Base-by-base conservation (phyloP, 2,113 vertebrate genomes). In the Cebidichthys violaceus region DNA sequence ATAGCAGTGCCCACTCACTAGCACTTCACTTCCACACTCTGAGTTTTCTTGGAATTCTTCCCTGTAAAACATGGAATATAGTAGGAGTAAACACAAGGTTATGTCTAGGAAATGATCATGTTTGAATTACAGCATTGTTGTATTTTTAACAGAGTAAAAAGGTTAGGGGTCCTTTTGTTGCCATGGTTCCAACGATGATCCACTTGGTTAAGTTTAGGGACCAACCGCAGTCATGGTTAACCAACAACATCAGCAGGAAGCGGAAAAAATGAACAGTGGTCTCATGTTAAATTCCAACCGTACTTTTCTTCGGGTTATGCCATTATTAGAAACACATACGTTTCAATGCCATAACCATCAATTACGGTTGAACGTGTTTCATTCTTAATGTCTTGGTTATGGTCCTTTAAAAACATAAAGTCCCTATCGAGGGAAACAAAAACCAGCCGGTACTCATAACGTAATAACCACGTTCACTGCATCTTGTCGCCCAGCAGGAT, bases 1-100 rank as follows among this genome's bases (percentile, higher is more conserved):
- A 81, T 15, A 78, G 70, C 62, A 80, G 82, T 3, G 59, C 41
- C 71, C 39, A 35, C 81, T 84, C 81, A 37, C 78, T 41, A 6
- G 75, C 75, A 37, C 55, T 69, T 57, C 62, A 62, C 41, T 75
- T 77, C 29, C 24, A 55, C 70, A 59, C 68, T 77, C 77, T 66
- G 52, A 15, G 6, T n/a, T 54, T 74, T 52, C 60, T 55, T 27
- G 3, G 9, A 41, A 57, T 52, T 43, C 10, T 24, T 62, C 14
- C 71, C 22, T 69, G 6, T 20, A 43, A 62, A 43, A 59, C 2
- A n/a, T 9, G 57, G 5, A 68, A 18, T 37, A 14, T 17, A 75
- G 13, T 8, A 27, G 0, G 35, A 45, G 35, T 57, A 45, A 65
- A 81, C 24, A 60, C 13, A 55, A 35, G 64, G 57, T 68, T 43